A percentile compares a stretch with the other conserved stretches of the same genome.
phyloP scores from a whole-genome alignment of 2,888 invertebrate species.

The Tupiocoris notatus region DNA sequence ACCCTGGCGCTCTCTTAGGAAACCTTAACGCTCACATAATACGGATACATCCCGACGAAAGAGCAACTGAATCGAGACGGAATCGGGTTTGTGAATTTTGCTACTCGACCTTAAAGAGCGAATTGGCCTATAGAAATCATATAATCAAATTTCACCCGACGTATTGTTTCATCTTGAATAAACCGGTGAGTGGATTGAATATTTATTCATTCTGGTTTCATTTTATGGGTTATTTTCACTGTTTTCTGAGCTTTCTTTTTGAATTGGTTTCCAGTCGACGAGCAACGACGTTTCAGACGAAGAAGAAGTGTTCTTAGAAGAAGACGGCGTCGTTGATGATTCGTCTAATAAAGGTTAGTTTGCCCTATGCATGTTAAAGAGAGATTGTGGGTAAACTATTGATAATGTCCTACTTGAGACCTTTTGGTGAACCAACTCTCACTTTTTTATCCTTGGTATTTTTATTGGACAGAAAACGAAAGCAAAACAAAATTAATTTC shows the following conservation, averaged over 20 bases:
- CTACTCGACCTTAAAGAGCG: slow-evolving; percentile 63
- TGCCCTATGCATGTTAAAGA: no score
- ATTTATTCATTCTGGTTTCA: background rate
- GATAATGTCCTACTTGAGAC: no score
- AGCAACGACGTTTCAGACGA: background rate
- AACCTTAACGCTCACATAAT: slow-evolving; percentile 61
- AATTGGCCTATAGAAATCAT: background rate
- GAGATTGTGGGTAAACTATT: no score
- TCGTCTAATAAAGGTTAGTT: slow-evolving; percentile 49
- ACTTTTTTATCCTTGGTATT: no score
- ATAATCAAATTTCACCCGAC: background rate
- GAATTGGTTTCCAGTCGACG: background rate
- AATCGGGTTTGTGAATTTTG: slow-evolving; percentile 65
- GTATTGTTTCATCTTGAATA: background rate
- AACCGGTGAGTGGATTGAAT: background rate
- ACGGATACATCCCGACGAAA: slow-evolving; percentile 63
- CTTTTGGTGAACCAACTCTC: no score
- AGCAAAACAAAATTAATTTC: slow-evolving; percentile 18
- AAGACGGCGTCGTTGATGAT: slow-evolving; percentile 20
- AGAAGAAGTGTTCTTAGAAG: background rate
- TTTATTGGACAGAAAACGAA: slow-evolving; percentile 46
- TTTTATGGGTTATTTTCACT: no score
- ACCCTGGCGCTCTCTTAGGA: no score
- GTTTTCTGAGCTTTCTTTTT: background rate
- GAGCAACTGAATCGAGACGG: slow-evolving; percentile 53